Percentiles rank a stretch among this genome's conserved stretches.
Evolutionary conservation across 2,888 invertebrate species (phyloP).

Genomic region (Meiosimyza platycephala): DNA sequence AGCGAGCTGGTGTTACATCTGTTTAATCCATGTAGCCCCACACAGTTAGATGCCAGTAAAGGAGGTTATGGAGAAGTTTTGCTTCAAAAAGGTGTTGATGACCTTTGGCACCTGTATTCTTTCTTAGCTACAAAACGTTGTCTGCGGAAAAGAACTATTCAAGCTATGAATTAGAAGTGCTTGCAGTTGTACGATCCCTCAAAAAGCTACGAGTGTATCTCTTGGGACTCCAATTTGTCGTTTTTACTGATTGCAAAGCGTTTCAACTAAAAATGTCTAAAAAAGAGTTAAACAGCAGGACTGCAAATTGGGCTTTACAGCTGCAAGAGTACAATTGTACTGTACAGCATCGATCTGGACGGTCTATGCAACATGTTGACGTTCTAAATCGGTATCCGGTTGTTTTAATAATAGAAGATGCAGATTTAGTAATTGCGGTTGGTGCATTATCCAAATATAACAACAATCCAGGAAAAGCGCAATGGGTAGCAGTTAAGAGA

Average conservation of each 20-base stretch:
- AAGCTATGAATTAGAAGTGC: not conserved
- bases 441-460: slow-evolving; percentile 22
- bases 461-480: no score
- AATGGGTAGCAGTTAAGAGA: no score
- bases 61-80: slow-evolving; percentile 6
- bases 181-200: not conserved
- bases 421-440: no score
- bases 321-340: slow-evolving; percentile 45
- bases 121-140: slow-evolving; percentile 35
- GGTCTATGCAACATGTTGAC: slow-evolving; percentile 46
- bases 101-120: slow-evolving; percentile 42
- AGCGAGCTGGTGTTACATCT: no score
- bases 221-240: slow-evolving; percentile 24
- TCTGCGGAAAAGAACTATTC: not conserved
- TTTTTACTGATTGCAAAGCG: slow-evolving; percentile 40
- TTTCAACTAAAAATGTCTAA: slow-evolving; percentile 37
- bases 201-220: not conserved
- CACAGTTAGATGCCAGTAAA: slow-evolving; percentile 15
- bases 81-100: slow-evolving; percentile 6
- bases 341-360: slow-evolving; percentile 42
- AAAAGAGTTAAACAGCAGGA: slow-evolving; percentile 32
- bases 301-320: slow-evolving; percentile 44
- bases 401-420: slow-evolving; percentile 10
- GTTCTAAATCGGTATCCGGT: slow-evolving; percentile 41
- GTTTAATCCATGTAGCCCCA: not conserved